Conservation (phyloP, 2,888 invertebrate genomes). For the Rhaphigaster nebulosa region DNA sequence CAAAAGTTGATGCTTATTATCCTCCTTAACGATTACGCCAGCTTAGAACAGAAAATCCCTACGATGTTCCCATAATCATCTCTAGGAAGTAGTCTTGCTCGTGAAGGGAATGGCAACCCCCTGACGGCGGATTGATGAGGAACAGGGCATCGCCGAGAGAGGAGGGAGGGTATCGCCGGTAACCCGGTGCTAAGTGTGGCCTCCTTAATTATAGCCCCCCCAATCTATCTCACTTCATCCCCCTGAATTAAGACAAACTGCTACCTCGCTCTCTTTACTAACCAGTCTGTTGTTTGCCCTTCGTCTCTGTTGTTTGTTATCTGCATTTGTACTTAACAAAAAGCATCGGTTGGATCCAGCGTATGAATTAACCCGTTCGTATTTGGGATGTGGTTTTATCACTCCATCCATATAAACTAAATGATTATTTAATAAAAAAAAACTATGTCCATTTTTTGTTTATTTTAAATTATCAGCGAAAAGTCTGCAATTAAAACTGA, state of each 20-base stretch:
- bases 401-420: too few relatives aligned
- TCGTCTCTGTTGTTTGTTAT: background rate
- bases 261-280: conserved; percentile 72
- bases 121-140: conserved; percentile 39
- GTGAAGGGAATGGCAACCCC: background rate
- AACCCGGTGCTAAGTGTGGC: conserved; percentile 64
- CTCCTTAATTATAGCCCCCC: conserved; percentile 62
- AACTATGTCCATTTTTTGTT: too few relatives aligned
- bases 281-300: conserved; percentile 36
- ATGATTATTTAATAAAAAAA: too few relatives aligned
- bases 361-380: too few relatives aligned
- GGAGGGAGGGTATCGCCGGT: conserved; percentile 63
- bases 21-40: background rate
- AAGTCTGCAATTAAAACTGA: too few relatives aligned
- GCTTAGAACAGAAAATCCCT: background rate
- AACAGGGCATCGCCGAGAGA: conserved; percentile 61
- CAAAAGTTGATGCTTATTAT: background rate
- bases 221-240: conserved; percentile 63
- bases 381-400: too few relatives aligned
- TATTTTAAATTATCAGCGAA: too few relatives aligned
- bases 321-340: background rate
- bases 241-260: conserved; percentile 67
- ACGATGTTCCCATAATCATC: background rate
- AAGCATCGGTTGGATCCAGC: background rate
- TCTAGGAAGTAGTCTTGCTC: background rate